Evolutionary conservation across 2,888 invertebrate species (phyloP).

Genomic region (Caenorhabditis wallacei): DNA sequence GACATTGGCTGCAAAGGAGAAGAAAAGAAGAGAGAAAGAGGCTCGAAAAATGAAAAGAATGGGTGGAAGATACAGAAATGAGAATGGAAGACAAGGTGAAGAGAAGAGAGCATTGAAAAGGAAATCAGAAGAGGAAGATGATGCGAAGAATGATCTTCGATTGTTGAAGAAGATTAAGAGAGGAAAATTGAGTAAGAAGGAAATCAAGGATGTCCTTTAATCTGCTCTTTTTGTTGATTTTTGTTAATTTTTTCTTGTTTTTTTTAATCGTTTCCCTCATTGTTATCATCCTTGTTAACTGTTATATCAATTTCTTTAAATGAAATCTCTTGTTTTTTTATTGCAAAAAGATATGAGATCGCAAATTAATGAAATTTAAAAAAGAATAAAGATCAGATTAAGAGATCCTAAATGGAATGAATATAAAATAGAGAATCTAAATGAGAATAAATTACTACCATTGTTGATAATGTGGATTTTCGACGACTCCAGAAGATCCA

Average conservation of each 20-base stretch:
- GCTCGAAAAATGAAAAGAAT: conserved; percentile 64
- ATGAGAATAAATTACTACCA: conserved; percentile 46
- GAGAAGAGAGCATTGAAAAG: conserved; percentile 63
- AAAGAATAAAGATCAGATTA: conserved; percentile 1
- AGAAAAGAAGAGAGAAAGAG: conserved; percentile 67
- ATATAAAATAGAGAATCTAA: background rate
- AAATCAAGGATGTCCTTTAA: conserved; percentile 78
- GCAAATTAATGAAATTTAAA: conserved; percentile 9
- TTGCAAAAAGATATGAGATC: conserved; percentile 45
- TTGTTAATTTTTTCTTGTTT: conserved; percentile 32
- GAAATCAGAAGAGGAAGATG: conserved; percentile 81
- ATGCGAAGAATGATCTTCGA: conserved; percentile 84
- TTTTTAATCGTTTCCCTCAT: conserved; percentile 28
- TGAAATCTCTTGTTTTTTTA: conserved; percentile 15
- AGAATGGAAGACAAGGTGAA: conserved; percentile 53
- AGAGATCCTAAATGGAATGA: conserved; percentile 9
- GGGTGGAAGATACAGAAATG: conserved; percentile 51
- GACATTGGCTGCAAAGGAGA: conserved; percentile 67
- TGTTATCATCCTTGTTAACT: conserved; percentile 17
- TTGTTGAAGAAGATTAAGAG: conserved; percentile 84
- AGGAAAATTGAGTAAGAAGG: conserved; percentile 84
- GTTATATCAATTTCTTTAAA: background rate
- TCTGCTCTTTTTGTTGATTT: conserved; percentile 12
- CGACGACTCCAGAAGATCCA: conserved; percentile 42
- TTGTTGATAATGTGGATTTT: conserved; percentile 71